These are phyloP conservation scores for Erythrolamprus reginae DNA, from an alignment of 2,113 vertebrate genomes.

Conservation along the genomic window DNA sequence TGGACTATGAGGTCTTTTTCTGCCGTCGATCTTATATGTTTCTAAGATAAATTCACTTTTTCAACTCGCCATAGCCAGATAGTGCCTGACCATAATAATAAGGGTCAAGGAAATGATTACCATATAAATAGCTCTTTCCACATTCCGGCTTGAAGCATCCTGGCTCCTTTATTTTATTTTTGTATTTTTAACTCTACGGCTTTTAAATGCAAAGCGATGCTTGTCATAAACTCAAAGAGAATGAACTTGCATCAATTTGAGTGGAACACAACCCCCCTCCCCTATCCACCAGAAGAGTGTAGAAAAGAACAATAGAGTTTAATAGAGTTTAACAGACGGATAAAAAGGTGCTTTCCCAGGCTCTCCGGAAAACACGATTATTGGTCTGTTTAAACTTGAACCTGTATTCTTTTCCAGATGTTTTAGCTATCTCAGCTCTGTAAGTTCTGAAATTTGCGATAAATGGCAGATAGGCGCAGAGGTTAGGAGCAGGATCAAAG, in stretches of 20 bases:
- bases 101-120: conserved; percentile 5
- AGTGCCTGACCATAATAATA: not conserved
- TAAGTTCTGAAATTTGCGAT: not conserved
- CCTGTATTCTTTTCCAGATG: not conserved
- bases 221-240: not conserved
- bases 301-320: not conserved
- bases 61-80: not conserved
- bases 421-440: not conserved
- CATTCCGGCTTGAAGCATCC: not conserved
- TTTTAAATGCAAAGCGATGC: not conserved
- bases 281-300: not conserved
- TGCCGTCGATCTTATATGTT: no score
- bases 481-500: not conserved
- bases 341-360: not conserved
- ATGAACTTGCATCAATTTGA: not conserved
- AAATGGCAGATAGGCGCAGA: not conserved
- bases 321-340: not conserved
- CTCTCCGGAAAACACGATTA: not conserved
- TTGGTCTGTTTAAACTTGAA: not conserved
- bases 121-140: not conserved
- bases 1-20: no score
- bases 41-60: not conserved
- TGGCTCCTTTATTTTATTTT: not conserved
- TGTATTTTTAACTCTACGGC: not conserved
- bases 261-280: not conserved